phyloP scores from a whole-genome alignment of 2,113 vertebrate genomes.

The Brachyhypopomus occidentalis region DNA sequence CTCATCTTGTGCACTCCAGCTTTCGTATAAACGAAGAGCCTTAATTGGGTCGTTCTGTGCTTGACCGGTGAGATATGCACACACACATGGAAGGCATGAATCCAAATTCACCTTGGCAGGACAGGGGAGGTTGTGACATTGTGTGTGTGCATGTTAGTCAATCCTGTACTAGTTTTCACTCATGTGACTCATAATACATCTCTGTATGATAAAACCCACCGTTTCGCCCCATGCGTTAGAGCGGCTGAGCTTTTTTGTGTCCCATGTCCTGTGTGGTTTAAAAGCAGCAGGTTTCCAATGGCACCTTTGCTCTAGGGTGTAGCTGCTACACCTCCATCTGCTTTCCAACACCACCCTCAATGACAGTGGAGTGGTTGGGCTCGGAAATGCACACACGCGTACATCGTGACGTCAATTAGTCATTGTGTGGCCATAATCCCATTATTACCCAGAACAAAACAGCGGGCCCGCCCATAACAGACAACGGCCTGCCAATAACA shows the following conservation, averaged over 20 bases:
- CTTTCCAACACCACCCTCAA: not conserved
- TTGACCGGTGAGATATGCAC: constrained; percentile 10
- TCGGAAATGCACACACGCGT: constrained; percentile 2
- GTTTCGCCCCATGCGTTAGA: not conserved
- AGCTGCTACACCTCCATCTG: no score
- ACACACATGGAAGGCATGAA: not conserved
- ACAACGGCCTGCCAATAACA: constrained; percentile 20
- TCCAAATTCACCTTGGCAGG: constrained; percentile 14
- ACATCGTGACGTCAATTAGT: not conserved
- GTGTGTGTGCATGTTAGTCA: not conserved
- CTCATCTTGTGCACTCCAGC: not conserved
- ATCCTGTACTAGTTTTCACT: not conserved
- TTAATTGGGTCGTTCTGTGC: not conserved
- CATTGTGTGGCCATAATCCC: constrained; percentile 19
- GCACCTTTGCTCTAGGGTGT: constrained; percentile 6
- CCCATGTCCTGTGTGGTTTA: constrained; percentile 11
- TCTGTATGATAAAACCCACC: not conserved
- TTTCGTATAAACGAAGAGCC: not conserved
- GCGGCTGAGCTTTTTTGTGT: not conserved
- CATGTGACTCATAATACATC: not conserved
- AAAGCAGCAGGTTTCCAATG: not conserved
- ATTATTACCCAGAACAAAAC: constrained; percentile 10
- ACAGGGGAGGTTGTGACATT: not conserved
- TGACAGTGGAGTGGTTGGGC: constrained; percentile 2
- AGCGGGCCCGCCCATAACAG: not conserved